A percentile compares a stretch with the other conserved stretches of the same genome.
These are phyloP conservation scores for Ammodytes dubius DNA, from an alignment of 2,113 vertebrate genomes.

Conservation along the genomic window DNA sequence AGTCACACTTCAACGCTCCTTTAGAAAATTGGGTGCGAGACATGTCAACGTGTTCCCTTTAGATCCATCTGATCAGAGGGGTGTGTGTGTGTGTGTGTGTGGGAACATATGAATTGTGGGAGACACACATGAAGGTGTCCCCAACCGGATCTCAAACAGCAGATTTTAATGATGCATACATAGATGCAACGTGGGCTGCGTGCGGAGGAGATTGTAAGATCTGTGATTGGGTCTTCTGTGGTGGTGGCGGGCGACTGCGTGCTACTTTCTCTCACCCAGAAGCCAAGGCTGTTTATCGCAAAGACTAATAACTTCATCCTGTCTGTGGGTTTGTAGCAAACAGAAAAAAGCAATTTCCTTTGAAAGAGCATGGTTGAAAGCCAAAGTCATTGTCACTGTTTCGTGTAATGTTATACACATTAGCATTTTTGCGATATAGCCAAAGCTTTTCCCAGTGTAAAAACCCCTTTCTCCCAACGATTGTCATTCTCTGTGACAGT, in stretches of 20 bases:
- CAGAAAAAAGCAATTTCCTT: slow-evolving; percentile 26
- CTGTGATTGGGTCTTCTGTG: slow-evolving; percentile 13
- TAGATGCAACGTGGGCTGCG: background rate
- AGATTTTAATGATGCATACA: slow-evolving; percentile 23
- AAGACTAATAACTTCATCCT: slow-evolving; percentile 19
- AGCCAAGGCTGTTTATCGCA: background rate
- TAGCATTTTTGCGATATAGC: slow-evolving; percentile 16
- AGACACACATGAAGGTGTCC: slow-evolving; percentile 3
- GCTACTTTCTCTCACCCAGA: background rate
- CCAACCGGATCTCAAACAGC: background rate
- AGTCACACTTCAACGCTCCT: background rate
- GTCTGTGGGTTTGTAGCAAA: background rate
- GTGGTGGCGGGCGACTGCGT: background rate
- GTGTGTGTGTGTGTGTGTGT: background rate
- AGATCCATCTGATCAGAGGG: slow-evolving; percentile 48
- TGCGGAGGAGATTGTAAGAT: background rate
- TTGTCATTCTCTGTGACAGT: background rate
- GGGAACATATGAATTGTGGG: background rate
- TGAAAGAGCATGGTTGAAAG: background rate
- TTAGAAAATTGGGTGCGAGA: background rate
- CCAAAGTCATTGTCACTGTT: background rate
- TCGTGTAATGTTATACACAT: slow-evolving; percentile 11
- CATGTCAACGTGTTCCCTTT: slow-evolving; percentile 7
- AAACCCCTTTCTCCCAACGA: background rate
- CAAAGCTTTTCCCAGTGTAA: background rate